phyloP scores from a whole-genome alignment of 2,888 invertebrate genomes.

The Spodoptera littoralis region DNA sequence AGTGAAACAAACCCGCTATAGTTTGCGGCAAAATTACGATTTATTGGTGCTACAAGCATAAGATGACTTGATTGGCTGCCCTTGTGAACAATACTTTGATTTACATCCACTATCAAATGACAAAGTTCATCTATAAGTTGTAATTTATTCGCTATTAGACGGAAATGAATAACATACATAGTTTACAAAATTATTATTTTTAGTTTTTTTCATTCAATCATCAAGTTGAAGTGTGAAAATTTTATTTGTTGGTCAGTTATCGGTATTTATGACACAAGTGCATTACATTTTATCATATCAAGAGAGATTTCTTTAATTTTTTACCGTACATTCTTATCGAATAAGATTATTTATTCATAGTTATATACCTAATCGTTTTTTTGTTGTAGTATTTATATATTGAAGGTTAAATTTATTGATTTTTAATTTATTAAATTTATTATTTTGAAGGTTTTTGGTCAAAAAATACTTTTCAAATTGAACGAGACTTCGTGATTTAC shows the following conservation, averaged over 20 bases:
- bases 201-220: too few relatives aligned
- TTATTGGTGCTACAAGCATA: conserved; percentile 28
- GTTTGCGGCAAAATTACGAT: conserved; percentile 36
- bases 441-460: too few relatives aligned
- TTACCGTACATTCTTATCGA: conserved; percentile 21
- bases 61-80: conserved; percentile 23
- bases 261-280: conserved; percentile 4
- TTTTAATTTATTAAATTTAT: too few relatives aligned
- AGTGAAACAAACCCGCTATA: conserved; percentile 49
- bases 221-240: too few relatives aligned
- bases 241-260: conserved; percentile 15
- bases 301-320: conserved; percentile 22
- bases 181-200: too few relatives aligned
- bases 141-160: conserved; percentile 32
- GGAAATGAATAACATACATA: too few relatives aligned
- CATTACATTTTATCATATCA: conserved; percentile 27
- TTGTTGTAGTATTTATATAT: too few relatives aligned
- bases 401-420: too few relatives aligned
- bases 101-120: conserved; percentile 29
- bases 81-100: conserved; percentile 47
- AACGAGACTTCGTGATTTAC: too few relatives aligned
- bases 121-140: conserved; percentile 38
- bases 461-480: too few relatives aligned
- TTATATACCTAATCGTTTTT: conserved; percentile 1
- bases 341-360: not conserved